Conservation (phyloP, 2,797 vertebrate species). For the Podarcis siculus region DNA sequence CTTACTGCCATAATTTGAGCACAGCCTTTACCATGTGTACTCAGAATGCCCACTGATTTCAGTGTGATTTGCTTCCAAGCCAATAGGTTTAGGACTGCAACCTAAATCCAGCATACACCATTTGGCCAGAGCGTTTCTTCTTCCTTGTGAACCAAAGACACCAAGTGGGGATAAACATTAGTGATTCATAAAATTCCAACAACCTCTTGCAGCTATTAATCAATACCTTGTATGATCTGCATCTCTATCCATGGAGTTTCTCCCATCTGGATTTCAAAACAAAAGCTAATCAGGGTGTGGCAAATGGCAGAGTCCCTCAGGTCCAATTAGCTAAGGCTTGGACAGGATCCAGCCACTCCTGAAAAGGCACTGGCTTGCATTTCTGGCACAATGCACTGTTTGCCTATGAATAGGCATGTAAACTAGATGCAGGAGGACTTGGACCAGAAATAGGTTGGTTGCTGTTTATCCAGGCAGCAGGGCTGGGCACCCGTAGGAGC, state of each 20-base stretch:
- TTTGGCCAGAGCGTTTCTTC: not conserved
- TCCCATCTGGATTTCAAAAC: constrained; percentile 23
- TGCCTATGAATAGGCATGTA: not conserved
- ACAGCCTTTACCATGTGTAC: not conserved
- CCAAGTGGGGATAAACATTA: not conserved
- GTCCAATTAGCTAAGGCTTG: constrained; percentile 75
- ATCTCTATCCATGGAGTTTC: not conserved
- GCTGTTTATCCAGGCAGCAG: constrained; percentile 49
- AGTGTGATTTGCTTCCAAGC: not conserved
- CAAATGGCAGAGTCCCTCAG: constrained; percentile 55
- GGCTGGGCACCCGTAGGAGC: not conserved
- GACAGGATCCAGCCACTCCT: constrained; percentile 62
- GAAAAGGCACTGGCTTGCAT: constrained; percentile 43
- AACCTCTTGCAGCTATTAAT: not conserved
- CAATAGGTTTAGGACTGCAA: not conserved
- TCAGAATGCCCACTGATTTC: not conserved
- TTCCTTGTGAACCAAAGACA: not conserved
- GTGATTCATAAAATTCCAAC: not conserved
- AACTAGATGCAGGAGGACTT: constrained; percentile 13
- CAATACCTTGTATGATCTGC: not conserved
- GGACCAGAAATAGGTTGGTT: not conserved
- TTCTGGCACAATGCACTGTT: constrained; percentile 42
- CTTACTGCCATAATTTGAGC: not conserved
- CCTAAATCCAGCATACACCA: not conserved
- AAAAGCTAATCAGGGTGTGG: constrained; percentile 61